Evolutionary conservation across 1,140 invertebrate species (phyloP).

Genomic region (Marisa cornuarietis): DNA sequence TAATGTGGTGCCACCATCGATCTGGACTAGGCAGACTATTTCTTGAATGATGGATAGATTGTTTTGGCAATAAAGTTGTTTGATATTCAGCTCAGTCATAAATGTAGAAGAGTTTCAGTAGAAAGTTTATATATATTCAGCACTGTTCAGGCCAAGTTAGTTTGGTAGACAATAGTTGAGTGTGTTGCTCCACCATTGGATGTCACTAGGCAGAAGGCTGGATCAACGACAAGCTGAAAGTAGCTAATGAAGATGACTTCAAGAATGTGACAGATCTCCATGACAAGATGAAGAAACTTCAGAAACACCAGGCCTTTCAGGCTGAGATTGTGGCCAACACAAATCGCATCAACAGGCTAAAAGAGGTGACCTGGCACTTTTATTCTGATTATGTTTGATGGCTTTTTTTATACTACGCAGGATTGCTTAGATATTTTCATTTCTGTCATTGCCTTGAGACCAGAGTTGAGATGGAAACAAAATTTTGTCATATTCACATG

Average conservation of each 20-base stretch:
- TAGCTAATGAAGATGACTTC: conserved; percentile 89
- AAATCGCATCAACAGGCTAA: conserved; percentile 84
- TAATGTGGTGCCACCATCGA: too few species aligned
- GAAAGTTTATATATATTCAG: too few species aligned
- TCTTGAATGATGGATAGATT: too few species aligned
- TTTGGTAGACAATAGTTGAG: too few species aligned
- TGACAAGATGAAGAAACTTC: conserved; percentile 96
- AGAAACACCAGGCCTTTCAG: conserved; percentile 97
- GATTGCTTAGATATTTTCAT: background rate
- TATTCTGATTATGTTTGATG: background rate
- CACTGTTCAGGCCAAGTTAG: too few species aligned
- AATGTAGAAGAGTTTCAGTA: too few species aligned
- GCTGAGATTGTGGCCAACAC: conserved; percentile 92
- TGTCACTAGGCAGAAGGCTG: conserved; percentile 77
- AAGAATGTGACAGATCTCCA: conserved; percentile 91
- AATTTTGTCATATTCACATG: too few species aligned
- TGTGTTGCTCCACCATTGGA: too few species aligned
- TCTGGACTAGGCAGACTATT: too few species aligned
- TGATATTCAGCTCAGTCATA: too few species aligned
- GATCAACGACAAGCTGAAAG: conserved; percentile 93
- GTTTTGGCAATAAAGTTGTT: too few species aligned
- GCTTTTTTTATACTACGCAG: background rate
- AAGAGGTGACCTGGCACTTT: conserved; percentile 68
- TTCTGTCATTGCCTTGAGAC: background rate
- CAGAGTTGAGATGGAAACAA: too few species aligned